Conservation (phyloP, 2,888 invertebrate species). For the Synergus japonicus region DNA sequence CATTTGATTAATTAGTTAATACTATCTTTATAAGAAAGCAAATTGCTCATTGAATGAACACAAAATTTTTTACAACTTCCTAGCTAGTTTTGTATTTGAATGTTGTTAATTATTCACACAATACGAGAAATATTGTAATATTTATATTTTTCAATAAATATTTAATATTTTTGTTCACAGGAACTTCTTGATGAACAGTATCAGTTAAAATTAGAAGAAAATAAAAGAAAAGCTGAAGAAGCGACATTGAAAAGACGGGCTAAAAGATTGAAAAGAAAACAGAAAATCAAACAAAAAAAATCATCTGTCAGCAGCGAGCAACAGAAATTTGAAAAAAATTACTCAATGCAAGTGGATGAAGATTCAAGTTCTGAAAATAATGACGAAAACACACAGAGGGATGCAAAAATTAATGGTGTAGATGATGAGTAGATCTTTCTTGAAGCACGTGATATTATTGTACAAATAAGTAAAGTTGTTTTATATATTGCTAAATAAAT, state of each 20-base stretch:
- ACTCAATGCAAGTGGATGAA: not conserved
- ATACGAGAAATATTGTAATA: too few species aligned
- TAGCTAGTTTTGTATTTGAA: too few species aligned
- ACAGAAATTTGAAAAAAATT: not conserved
- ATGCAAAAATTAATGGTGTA: not conserved
- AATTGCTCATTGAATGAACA: too few species aligned
- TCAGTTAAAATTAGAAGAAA: conserved; percentile 88
- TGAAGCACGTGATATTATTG: not conserved
- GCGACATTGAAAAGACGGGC: conserved; percentile 94
- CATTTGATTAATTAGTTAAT: too few species aligned
- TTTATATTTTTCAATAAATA: not conserved
- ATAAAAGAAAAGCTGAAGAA: conserved; percentile 85
- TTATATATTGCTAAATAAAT: too few species aligned
- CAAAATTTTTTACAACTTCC: too few species aligned
- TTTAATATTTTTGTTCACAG: conserved; percentile 73
- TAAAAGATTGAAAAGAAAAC: conserved; percentile 90
- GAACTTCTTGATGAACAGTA: conserved; percentile 92
- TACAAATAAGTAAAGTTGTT: not conserved
- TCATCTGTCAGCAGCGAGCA: not conserved
- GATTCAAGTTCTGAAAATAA: not conserved
- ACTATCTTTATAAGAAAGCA: too few species aligned
- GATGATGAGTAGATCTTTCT: not conserved
- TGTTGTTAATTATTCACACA: too few species aligned
- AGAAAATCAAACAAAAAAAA: conserved; percentile 69
- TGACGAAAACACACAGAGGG: not conserved